These are phyloP conservation scores for Prolemur simus DNA, from an alignment of 2,113 vertebrate species.

Conservation along the genomic window DNA sequence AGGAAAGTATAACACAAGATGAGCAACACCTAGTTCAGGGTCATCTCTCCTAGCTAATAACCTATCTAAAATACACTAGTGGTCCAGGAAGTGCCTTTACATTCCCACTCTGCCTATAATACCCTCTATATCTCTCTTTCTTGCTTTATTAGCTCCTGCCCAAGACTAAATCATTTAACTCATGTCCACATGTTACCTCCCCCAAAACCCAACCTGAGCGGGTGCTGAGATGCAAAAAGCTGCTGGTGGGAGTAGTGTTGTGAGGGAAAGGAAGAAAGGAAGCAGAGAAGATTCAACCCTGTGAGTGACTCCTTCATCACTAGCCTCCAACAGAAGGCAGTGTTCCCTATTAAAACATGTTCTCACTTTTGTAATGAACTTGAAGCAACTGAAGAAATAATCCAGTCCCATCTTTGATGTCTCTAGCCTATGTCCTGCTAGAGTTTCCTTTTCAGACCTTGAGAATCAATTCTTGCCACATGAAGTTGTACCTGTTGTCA, in stretches of 20 bases:
- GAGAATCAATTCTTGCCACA: neutral
- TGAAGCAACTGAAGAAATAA: neutral
- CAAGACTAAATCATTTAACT: neutral
- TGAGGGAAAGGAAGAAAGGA: neutral
- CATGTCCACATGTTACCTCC: neutral
- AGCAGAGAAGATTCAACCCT: neutral
- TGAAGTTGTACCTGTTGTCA: neutral
- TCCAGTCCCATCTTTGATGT: neutral
- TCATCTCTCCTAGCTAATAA: neutral
- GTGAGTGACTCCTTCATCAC: neutral
- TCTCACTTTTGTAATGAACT: neutral
- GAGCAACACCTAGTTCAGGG: neutral
- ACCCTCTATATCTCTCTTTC: neutral
- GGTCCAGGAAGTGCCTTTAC: neutral
- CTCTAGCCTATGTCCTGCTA: neutral
- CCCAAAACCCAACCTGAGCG: neutral
- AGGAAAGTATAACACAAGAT: neutral
- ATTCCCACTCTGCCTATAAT: neutral
- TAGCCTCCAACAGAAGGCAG: neutral
- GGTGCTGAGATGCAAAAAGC: neutral
- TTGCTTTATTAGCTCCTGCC: neutral
- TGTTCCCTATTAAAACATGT: neutral
- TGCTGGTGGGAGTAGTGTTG: neutral
- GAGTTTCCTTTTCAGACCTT: neutral
- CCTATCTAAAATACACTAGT: neutral